Evolutionary conservation across 2,888 invertebrate genomes (phyloP), one percentile per base, ranked within the genome.

Genomic region (Zhuqinia jingwanae): DNA sequence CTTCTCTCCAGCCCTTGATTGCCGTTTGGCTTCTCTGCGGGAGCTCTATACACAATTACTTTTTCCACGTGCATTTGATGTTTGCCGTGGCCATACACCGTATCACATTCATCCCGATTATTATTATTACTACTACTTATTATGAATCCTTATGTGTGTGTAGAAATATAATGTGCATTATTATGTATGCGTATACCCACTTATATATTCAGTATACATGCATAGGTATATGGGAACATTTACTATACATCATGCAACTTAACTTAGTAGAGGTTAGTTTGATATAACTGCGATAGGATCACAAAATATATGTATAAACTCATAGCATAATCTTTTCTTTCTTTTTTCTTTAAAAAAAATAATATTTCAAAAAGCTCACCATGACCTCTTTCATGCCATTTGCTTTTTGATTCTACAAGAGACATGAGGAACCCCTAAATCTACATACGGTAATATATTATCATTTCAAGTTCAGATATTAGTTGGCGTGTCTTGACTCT

Each of bases 31-130:
- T 80, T 50, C 79, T 47, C 79, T 45, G 45, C 68, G 68, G 79
- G 79, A 80, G 53, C 42, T 68, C 50, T 68, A 78, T 47, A 42
- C 78, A 78, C 56, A 78, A 78, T 78, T 78, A 78, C 78, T 80
- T 68, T 78, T 80, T 68, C 60, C 79, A 80, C 79, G 79, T 80
- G 79, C 53, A 80, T 63, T 68, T 63, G 68, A 63, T 80, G 79
- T 65, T 50, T 60, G 36, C 58, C 76, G 22, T 76, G 58, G 53
- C n/a, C 53, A 73, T 73, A 73, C 47, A 70, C 70, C 45, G 36
- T 76, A 76, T 76, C 76, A 58, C 76, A 76, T 56, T 76, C 58
- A 42, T 56, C 53, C 53, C 36, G 27, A 73, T 73, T 53, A 73
- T 73, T 50, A 70, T 47, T 73, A 73, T 73, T 73, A 73, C 1